Evolutionary conservation across 2,888 invertebrate species (phyloP).

Genomic region (Druceiella hillmani): DNA sequence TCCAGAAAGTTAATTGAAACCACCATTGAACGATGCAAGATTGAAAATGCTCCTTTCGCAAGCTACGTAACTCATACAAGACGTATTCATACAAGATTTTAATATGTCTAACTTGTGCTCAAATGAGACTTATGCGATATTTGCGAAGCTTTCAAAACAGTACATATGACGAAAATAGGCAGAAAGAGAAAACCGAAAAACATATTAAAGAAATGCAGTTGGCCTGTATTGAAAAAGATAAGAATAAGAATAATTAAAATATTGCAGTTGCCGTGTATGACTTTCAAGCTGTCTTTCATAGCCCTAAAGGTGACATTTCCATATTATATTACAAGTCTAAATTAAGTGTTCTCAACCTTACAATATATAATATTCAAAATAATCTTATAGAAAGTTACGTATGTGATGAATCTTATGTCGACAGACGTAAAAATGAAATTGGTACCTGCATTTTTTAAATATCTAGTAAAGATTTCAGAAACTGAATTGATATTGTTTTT

Average conservation of each 20-base stretch:
- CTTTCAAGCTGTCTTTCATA: conserved; percentile 28
- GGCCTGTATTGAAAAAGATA: conserved; percentile 22
- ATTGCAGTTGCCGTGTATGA: conserved; percentile 25
- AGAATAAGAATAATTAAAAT: conserved; percentile 22
- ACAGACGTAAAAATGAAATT: conserved; percentile 29
- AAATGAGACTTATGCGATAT: conserved; percentile 22
- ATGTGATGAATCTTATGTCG: conserved; percentile 30
- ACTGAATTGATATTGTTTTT: conserved; percentile 23
- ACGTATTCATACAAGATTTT: conserved; percentile 22
- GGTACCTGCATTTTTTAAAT: conserved; percentile 29
- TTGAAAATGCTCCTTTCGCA: conserved; percentile 5
- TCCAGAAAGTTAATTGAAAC: too few species aligned
- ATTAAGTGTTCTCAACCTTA: conserved; percentile 27
- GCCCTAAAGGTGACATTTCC: conserved; percentile 27
- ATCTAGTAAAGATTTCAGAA: conserved; percentile 23
- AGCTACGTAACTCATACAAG: conserved; percentile 21
- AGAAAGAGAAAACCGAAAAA: conserved; percentile 23
- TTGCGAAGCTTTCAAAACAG: conserved; percentile 14
- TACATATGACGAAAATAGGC: conserved; percentile 19
- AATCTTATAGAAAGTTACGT: conserved; percentile 26
- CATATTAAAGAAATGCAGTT: conserved; percentile 22
- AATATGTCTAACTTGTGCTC: too few species aligned
- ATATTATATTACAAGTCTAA: conserved; percentile 29
- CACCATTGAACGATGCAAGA: conserved; percentile 1
- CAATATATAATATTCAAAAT: conserved; percentile 26